These are phyloP conservation scores for Caradrina clavipalpis DNA, from an alignment of 2,888 invertebrate species.

Conservation along the genomic window DNA sequence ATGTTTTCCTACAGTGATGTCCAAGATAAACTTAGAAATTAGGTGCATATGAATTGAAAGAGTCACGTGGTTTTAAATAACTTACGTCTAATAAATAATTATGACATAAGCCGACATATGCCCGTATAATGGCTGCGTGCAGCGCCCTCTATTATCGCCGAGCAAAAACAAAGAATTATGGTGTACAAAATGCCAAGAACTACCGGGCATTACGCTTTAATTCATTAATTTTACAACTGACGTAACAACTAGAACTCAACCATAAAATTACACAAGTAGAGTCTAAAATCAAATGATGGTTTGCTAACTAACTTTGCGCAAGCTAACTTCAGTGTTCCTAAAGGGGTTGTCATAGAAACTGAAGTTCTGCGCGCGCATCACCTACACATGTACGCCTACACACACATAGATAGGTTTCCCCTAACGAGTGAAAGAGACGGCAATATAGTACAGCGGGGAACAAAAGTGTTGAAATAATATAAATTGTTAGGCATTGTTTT, in stretches of 20 bases:
- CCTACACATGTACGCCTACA: constrained; percentile 72
- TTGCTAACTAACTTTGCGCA: constrained; percentile 76
- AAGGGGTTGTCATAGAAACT: constrained; percentile 91
- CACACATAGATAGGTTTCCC: constrained; percentile 74
- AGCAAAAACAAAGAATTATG: constrained; percentile 83
- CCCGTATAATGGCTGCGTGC: constrained; percentile 12
- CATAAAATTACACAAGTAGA: constrained; percentile 40
- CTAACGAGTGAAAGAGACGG: constrained; percentile 78
- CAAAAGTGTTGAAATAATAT: constrained; percentile 60
- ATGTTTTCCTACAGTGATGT: no score
- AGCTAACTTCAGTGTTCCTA: constrained; percentile 85
- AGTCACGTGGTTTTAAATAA: neutral
- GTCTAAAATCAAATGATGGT: constrained; percentile 34
- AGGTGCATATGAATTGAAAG: no score
- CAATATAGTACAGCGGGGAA: constrained; percentile 72
- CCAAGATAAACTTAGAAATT: no score
- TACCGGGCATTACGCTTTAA: constrained; percentile 86
- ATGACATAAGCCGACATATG: neutral
- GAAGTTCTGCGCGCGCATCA: constrained; percentile 89
- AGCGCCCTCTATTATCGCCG: constrained; percentile 72
- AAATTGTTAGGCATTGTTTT: constrained; percentile 45
- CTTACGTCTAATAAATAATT: neutral
- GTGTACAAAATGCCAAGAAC: constrained; percentile 83
- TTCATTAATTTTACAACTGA: constrained; percentile 87
- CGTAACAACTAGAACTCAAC: constrained; percentile 56